Base-by-base conservation (phyloP, 2,888 invertebrate species). In the Clostera curtula region DNA sequence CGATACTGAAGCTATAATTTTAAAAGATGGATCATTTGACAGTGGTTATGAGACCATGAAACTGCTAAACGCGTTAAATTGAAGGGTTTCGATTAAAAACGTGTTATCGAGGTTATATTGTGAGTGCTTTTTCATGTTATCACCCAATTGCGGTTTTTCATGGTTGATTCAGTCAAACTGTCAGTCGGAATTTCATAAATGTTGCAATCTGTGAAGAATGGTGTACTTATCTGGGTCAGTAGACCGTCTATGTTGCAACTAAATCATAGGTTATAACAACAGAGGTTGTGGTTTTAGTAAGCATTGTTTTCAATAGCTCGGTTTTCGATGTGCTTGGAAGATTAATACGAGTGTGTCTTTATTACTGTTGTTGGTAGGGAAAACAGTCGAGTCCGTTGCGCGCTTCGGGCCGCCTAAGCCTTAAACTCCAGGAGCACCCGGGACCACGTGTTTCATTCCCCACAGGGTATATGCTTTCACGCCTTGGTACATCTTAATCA, bases 21-120 rank as follows among this genome's bases (percentile, higher is more conserved):
- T 25, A 41, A 41, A 35, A 37, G 34, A 39, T 37, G 39, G 43
- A 32, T 40, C 32, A 29, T 43, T 47, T 50, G 35, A 31, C 27
- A 41, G 37, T 43, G 39, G 37, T 56, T 62, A 67, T 57, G 45
- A 54, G 55, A 68, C 64, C 62, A 60, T 62, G 57, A 68, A 68
- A 59, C 50, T 44, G 46, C 42, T 45, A 59, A 56, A 51, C 35
- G 51, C 54, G 49, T 59, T 44, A 56, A 60, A 69, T 67, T 62
- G 47, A 35, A 50, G 36, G 38, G 43, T 54, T 34, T 27, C n/a
- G n/a, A n/a, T n/a, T n/a, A n/a, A n/a, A n/a, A 27, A 43, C 43
- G 47, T 50, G n/a, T 49, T 44, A 46, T 29, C 37, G 47, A 29
- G 32, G 35, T 33, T 33, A 30, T 34, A 47, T 43, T 47, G 47